These are phyloP conservation scores for Tribolium madens DNA, from an alignment of 1,140 invertebrate species.

Conservation along the genomic window DNA sequence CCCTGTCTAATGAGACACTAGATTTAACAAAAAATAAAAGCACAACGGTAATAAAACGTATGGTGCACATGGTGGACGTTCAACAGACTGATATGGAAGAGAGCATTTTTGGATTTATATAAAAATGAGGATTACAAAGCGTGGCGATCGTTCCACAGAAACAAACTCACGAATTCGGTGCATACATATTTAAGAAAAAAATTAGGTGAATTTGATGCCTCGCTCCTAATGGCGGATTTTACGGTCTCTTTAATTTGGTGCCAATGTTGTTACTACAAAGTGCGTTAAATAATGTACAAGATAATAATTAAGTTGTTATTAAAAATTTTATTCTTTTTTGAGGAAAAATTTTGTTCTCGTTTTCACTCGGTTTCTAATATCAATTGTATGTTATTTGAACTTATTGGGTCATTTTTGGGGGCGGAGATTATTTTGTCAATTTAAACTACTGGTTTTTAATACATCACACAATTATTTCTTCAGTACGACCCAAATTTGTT, in stretches of 20 bases:
- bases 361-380: too few species aligned
- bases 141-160: conserved; percentile 23
- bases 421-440: not conserved
- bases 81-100: conserved; percentile 16
- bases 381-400: not conserved
- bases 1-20: conserved; percentile 15
- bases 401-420: not conserved
- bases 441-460: not conserved
- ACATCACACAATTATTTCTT: conserved; percentile 11
- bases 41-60: not conserved
- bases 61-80: not conserved
- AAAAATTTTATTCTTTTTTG: too few species aligned
- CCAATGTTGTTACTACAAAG: not conserved
- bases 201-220: conserved; percentile 35
- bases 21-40: not conserved
- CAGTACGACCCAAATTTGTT: conserved; percentile 12
- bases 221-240: conserved; percentile 23
- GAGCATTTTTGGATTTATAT: conserved; percentile 17
- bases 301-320: not conserved
- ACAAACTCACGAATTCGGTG: conserved; percentile 36
- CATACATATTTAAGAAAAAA: conserved; percentile 42
- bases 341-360: too few species aligned
- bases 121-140: not conserved
- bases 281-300: conserved; percentile 14
- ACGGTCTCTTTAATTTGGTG: conserved; percentile 36